Percentiles rank a stretch among this genome's conserved stretches.
Evolutionary conservation across 2,113 vertebrate species (phyloP).

Genomic region (Alligator mississippiensis): DNA sequence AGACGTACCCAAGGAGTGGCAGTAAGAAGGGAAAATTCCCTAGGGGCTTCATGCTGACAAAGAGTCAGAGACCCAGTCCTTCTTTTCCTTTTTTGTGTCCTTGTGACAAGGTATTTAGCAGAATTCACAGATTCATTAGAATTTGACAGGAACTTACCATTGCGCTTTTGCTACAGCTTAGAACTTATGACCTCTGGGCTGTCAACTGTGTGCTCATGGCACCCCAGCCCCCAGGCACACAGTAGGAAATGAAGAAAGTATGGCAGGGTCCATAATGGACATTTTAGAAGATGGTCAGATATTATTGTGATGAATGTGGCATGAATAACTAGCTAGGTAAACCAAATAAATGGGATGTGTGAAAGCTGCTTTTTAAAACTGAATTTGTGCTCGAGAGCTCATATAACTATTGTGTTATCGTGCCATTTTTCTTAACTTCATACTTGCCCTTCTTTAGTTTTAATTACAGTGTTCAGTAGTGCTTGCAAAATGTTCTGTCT

Average conservation of each 20-base stretch:
- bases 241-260: neutral
- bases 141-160: too few relatives aligned
- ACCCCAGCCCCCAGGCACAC: neutral
- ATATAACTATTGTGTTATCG: neutral
- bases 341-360: neutral
- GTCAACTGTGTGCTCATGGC: too few relatives aligned
- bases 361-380: neutral
- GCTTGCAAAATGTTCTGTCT: slow-evolving; percentile 67
- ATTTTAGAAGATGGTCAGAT: neutral
- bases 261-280: rapidly evolving
- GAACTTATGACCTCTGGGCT: too few relatives aligned
- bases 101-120: too few relatives aligned
- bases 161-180: too few relatives aligned
- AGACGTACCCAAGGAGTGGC: neutral
- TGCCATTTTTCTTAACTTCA: slow-evolving; percentile 1
- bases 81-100: too few relatives aligned
- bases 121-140: too few relatives aligned
- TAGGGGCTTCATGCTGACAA: neutral
- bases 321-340: neutral
- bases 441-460: slow-evolving; percentile 55
- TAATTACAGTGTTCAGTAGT: slow-evolving; percentile 56
- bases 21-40: neutral
- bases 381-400: neutral
- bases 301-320: neutral
- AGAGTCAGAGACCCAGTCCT: neutral